A percentile compares a stretch with the other conserved stretches of the same genome.
Evolutionary conservation across 2,113 vertebrate species (phyloP).

Genomic region (Leptocoma aspasia): DNA sequence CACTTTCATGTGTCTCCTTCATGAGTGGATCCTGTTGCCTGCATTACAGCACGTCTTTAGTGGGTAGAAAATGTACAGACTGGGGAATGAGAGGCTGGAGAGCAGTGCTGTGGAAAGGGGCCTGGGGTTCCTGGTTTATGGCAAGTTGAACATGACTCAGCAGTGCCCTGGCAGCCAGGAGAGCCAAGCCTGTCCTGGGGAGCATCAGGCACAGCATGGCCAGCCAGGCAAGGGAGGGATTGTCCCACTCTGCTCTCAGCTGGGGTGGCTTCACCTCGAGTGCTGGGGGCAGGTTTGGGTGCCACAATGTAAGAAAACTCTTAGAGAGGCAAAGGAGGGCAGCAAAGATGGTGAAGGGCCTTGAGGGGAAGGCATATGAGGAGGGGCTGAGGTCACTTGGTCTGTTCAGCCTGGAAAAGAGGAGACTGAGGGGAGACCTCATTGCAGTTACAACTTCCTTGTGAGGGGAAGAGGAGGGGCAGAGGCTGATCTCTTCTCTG

Average conservation of each 20-base stretch:
- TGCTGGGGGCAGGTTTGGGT: background rate
- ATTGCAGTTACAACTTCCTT: background rate
- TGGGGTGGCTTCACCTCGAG: rapidly evolving
- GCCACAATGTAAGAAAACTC: background rate
- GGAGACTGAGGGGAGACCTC: background rate
- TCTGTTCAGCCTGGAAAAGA: background rate
- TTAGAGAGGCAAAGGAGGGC: background rate
- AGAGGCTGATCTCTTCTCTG: background rate
- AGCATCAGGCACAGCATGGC: rapidly evolving
- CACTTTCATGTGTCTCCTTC: background rate
- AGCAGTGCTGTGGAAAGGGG: background rate
- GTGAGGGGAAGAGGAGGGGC: background rate
- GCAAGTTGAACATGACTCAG: rapidly evolving
- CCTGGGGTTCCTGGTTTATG: rapidly evolving
- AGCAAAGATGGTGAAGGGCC: rapidly evolving
- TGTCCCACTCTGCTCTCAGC: rapidly evolving
- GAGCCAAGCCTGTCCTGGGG: rapidly evolving
- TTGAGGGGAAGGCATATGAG: rapidly evolving
- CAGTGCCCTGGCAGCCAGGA: background rate
- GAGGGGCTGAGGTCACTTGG: background rate
- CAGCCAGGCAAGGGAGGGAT: rapidly evolving
- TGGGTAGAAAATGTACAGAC: background rate
- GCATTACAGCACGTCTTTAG: background rate
- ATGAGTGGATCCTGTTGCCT: background rate
- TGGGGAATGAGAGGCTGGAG: background rate